These are phyloP conservation scores for Dinothrombium tinctorium DNA, from an alignment of 1,140 invertebrate species.

Conservation along the genomic window DNA sequence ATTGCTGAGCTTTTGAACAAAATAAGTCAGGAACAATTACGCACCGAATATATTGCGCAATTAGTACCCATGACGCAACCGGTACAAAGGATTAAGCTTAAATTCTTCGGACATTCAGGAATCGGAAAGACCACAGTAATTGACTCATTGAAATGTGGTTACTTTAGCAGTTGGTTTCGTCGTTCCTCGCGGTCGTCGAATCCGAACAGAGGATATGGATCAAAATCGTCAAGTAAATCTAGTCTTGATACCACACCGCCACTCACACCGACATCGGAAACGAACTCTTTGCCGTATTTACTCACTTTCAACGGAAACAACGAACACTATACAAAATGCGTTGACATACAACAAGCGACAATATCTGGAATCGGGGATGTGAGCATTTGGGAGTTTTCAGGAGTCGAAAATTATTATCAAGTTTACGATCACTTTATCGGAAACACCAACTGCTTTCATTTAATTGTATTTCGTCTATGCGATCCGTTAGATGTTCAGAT, in stretches of 20 bases:
- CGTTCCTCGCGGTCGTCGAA: constrained; percentile 17
- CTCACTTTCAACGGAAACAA: neutral
- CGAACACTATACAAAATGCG: constrained; percentile 38
- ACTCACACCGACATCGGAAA: neutral
- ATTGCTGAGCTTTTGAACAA: constrained; percentile 44
- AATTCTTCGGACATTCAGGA: constrained; percentile 48
- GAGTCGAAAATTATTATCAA: constrained; percentile 49
- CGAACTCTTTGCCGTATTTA: neutral
- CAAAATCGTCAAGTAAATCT: constrained; percentile 2
- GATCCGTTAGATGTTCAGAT: constrained; percentile 44
- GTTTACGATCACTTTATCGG: constrained; percentile 52
- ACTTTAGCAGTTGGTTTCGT: constrained; percentile 37
- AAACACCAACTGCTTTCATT: constrained; percentile 33
- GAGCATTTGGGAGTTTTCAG: constrained; percentile 57
- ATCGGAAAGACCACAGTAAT: constrained; percentile 49
- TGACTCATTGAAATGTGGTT: constrained; percentile 40
- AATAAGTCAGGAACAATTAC: constrained; percentile 31
- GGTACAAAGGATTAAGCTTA: constrained; percentile 42
- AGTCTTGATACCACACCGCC: constrained; percentile 1
- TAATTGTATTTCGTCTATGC: constrained; percentile 45
- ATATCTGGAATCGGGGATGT: constrained; percentile 35
- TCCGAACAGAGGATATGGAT: neutral
- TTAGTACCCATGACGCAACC: constrained; percentile 31
- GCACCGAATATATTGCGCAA: constrained; percentile 41
- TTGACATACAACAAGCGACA: constrained; percentile 35